Evolutionary conservation across 2,113 vertebrate genomes (phyloP).

Genomic region (Lophius piscatorius): DNA sequence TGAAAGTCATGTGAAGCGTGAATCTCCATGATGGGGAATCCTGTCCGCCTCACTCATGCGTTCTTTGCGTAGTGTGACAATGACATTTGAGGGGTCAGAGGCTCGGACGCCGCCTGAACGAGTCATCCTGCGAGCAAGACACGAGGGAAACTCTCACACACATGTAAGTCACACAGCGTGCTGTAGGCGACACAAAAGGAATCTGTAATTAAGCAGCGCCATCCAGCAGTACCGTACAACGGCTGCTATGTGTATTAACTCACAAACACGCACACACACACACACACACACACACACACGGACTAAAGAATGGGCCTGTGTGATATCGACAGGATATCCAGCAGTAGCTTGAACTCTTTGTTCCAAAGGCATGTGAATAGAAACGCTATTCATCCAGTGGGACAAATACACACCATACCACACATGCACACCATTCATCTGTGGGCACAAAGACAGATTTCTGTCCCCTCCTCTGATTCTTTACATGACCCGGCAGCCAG

Average conservation of each 20-base stretch:
- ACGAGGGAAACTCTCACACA: slow-evolving; percentile 7
- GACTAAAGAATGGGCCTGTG: slow-evolving; percentile 64
- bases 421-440: slow-evolving; percentile 34
- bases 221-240: slow-evolving; percentile 52
- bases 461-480: slow-evolving; percentile 46
- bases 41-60: slow-evolving; percentile 20
- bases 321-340: slow-evolving; percentile 78
- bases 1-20: neutral
- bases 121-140: slow-evolving; percentile 23
- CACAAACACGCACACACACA: slow-evolving; percentile 17
- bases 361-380: slow-evolving; percentile 67
- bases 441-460: slow-evolving; percentile 62
- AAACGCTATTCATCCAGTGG: slow-evolving; percentile 66
- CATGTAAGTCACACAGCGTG: slow-evolving; percentile 25
- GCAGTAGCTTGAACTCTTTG: slow-evolving; percentile 69
- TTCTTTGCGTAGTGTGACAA: slow-evolving; percentile 9
- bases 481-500: slow-evolving; percentile 44
- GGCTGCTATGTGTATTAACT: slow-evolving; percentile 49
- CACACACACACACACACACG: slow-evolving; percentile 35
- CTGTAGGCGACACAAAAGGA: slow-evolving; percentile 57
- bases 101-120: slow-evolving; percentile 25
- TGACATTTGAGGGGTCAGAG: slow-evolving; percentile 37
- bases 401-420: slow-evolving; percentile 34
- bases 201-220: slow-evolving; percentile 61
- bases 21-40: neutral